phyloP scores from a whole-genome alignment of 1,140 invertebrate species.

The Semibalanus balanoides region DNA sequence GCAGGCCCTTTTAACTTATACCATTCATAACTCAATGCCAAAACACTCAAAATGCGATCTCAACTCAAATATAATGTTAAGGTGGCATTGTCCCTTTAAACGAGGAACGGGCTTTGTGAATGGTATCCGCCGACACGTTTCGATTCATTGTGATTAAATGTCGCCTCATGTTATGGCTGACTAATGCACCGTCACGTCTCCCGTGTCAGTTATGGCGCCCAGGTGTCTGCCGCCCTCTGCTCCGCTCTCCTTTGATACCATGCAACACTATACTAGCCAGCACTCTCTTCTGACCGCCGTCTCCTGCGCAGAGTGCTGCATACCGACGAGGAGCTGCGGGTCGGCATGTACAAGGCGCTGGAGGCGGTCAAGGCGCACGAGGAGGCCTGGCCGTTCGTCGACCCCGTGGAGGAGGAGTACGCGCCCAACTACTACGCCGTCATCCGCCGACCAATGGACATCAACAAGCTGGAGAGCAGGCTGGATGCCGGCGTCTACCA shows the following conservation, averaged over 20 bases:
- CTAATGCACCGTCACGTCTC: too few relatives aligned
- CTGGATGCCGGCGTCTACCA: slow-evolving; percentile 63
- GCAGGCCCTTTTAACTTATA: too few relatives aligned
- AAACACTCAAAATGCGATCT: too few relatives aligned
- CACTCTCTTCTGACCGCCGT: not conserved
- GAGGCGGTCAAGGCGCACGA: slow-evolving; percentile 67
- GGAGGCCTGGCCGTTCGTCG: slow-evolving; percentile 82
- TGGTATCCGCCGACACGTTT: not conserved
- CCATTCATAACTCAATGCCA: too few relatives aligned
- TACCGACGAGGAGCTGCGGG: slow-evolving; percentile 63
- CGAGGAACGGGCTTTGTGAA: not conserved
- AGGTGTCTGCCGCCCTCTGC: too few relatives aligned
- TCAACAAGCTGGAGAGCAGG: slow-evolving; percentile 58
- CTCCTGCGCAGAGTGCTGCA: slow-evolving; percentile 44
- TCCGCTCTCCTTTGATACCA: too few relatives aligned
- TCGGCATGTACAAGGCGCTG: slow-evolving; percentile 76
- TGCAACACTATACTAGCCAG: not conserved
- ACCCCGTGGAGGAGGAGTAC: slow-evolving; percentile 78
- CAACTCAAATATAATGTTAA: too few relatives aligned
- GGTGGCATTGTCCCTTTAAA: too few relatives aligned
- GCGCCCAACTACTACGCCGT: slow-evolving; percentile 66
- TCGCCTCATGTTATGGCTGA: too few relatives aligned
- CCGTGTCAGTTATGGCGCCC: too few relatives aligned
- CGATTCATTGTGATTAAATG: too few relatives aligned
- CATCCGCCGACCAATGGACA: slow-evolving; percentile 23